Base-by-base conservation (phyloP, 2,888 invertebrate genomes). In the Heliconius aoede region DNA sequence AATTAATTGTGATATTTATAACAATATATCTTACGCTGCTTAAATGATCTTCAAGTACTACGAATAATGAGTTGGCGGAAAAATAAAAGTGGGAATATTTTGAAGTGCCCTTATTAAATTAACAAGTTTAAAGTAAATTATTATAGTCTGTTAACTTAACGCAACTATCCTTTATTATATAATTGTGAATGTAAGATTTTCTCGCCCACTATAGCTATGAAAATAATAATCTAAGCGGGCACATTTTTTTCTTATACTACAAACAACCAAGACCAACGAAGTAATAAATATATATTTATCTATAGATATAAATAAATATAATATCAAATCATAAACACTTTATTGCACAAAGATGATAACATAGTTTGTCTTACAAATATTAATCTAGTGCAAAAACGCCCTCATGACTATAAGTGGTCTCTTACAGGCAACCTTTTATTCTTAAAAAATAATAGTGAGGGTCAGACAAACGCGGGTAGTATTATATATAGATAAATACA, bases 71-170 rank as follows among this genome's bases (percentile, higher is more conserved):
- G 13, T 18, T 65, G 24, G 24, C n/a, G 65, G 24, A 65, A 65
- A 36, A 65, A 36, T 65, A 18, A 40, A 65, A 7, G 36, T 36
- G 36, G 46, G 24, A 24, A 36, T 24, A 65, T 24, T 65, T 40
- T 40, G 8, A 36, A 65, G 65, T 24, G 15, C 36, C 40, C 65
- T 36, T 65, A 65, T 65, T 36, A 65, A 65, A 65, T 65, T 65
- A 40, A 65, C 36, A 40, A 40, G 24, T 40, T 40, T 65, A 32
- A 64, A 64, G n/a, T 64, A 32, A 64, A 64, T 21, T 32, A 32
- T 64, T 32, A 62, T 62, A 62, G 32, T 4, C 62, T 21, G 18
- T 62, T 62, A 62, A 62, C 9, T 36, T 64, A 36, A 65, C 15
- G 36, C 36, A 65, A 40, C 36, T 36, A 40, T 40, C 15, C 5